A percentile compares a stretch with the other conserved stretches of the same genome.
Conservation (phyloP, 2,113 vertebrate genomes). For the Ornithorhynchus anatinus region DNA sequence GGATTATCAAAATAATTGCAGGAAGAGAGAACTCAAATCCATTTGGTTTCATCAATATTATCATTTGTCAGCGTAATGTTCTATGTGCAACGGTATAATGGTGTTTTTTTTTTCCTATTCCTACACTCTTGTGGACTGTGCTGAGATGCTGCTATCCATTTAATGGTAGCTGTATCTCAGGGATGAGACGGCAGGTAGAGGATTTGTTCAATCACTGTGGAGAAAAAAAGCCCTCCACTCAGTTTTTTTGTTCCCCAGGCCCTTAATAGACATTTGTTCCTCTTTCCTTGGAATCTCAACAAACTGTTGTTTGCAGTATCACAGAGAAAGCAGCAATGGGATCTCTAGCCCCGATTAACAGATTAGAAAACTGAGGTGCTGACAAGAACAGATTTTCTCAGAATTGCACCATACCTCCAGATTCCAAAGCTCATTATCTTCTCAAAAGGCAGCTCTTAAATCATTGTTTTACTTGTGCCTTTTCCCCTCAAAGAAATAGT, state of each 20-base stretch:
- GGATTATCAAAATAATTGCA: conserved; percentile 76
- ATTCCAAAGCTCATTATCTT: not conserved
- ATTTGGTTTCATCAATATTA: conserved; percentile 72
- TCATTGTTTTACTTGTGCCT: not conserved
- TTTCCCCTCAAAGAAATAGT: not conserved
- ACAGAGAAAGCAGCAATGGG: not conserved
- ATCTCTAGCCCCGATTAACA: conserved; percentile 11
- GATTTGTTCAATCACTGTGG: not conserved
- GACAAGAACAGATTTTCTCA: not conserved
- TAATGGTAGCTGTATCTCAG: not conserved
- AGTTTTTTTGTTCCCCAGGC: no score
- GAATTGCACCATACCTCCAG: not conserved
- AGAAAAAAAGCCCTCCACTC: not conserved
- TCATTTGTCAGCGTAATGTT: conserved; percentile 58
- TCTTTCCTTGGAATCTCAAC: conserved; percentile 38
- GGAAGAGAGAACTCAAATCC: conserved; percentile 70
- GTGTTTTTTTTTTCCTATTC: conserved; percentile 20
- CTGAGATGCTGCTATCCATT: not conserved
- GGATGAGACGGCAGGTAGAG: not conserved
- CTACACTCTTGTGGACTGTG: not conserved
- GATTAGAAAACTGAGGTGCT: not conserved
- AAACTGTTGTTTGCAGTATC: conserved; percentile 42
- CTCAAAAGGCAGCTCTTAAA: not conserved
- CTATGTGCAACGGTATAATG: conserved; percentile 34
- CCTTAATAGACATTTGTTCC: no score